A percentile compares a stretch with the other conserved stretches of the same genome.
Conservation (phyloP, 2,797 vertebrate species). For the Masticophis lateralis region DNA sequence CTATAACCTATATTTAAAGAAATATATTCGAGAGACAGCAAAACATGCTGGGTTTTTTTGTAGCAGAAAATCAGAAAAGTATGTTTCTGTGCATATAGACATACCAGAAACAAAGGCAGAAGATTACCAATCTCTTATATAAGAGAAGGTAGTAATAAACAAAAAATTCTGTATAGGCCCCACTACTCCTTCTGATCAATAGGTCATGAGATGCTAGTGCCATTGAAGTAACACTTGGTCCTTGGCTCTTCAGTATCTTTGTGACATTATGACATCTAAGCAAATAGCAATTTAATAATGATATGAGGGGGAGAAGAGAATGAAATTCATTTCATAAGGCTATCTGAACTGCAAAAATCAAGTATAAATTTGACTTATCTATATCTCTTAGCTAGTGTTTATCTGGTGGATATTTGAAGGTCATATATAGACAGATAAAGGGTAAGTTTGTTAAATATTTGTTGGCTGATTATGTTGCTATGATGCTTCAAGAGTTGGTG, state of each 20-base stretch:
- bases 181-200: not conserved
- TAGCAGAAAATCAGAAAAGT: not conserved
- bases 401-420: not conserved
- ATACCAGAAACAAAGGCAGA: not conserved
- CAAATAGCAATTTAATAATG: not conserved
- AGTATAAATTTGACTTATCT: not conserved
- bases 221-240: not conserved
- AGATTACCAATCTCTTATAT: not conserved
- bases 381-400: not conserved
- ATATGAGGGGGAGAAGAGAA: not conserved
- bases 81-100: not conserved
- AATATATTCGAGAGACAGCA: not conserved
- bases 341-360: not conserved
- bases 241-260: not conserved
- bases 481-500: conserved; percentile 38
- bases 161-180: not conserved
- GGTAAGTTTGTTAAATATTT: conserved; percentile 23
- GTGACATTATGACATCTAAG: not conserved
- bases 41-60: not conserved
- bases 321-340: not conserved
- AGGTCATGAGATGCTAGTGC: not conserved
- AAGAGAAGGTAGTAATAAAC: not conserved
- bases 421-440: not conserved
- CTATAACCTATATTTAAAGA: not conserved
- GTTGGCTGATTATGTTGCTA: conserved; percentile 40